Evolutionary conservation across 2,113 vertebrate species (phyloP).

Genomic region (Serinus canaria): DNA sequence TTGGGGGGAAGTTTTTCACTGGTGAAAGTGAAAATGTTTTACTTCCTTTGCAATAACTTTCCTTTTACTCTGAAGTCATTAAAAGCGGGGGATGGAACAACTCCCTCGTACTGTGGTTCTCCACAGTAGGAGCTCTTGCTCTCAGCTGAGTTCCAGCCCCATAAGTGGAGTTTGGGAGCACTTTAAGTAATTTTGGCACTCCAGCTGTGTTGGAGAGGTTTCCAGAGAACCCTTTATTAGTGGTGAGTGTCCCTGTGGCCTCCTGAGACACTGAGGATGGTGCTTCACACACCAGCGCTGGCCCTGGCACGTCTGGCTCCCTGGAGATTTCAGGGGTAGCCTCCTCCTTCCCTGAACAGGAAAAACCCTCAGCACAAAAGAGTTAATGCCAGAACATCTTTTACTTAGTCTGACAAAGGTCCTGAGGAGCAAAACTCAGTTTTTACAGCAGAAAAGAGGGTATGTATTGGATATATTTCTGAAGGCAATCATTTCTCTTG

Average conservation of each 20-base stretch:
- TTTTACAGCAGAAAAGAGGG: rapidly evolving
- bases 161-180: rapidly evolving
- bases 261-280: not conserved
- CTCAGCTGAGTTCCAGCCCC: not conserved
- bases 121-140: not conserved
- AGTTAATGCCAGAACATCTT: not conserved
- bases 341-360: rapidly evolving
- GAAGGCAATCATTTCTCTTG: not conserved
- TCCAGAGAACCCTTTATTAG: not conserved
- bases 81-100: rapidly evolving
- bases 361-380: not conserved
- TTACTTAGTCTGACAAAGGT: not conserved
- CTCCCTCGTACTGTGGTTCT: rapidly evolving
- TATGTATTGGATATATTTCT: not conserved
- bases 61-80: not conserved
- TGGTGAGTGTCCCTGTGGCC: not conserved
- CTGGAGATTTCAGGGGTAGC: rapidly evolving
- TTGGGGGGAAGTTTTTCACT: not conserved
- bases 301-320: rapidly evolving
- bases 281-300: rapidly evolving
- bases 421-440: not conserved
- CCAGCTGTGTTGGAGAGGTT: not conserved
- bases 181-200: not conserved
- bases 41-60: not conserved
- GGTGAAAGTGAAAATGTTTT: not conserved